A percentile compares a stretch with the other conserved stretches of the same genome.
Conservation (phyloP, 2,888 invertebrate genomes). For the Heliconius ethilla region DNA sequence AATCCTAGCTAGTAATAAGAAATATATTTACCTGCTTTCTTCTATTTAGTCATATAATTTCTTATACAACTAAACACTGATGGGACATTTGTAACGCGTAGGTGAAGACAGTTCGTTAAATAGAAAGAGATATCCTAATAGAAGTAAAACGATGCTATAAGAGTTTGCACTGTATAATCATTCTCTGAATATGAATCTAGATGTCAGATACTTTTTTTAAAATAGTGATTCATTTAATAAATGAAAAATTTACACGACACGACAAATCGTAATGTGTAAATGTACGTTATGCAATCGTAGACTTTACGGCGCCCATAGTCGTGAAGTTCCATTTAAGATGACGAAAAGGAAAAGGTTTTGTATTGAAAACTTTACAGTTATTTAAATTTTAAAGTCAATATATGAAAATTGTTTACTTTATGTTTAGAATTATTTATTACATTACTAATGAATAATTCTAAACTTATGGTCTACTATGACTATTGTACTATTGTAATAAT, state of each 20-base stretch:
- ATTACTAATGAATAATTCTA: neutral
- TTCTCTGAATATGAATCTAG: neutral
- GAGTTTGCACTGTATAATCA: no score
- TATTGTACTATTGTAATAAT: no score
- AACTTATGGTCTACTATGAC: neutral
- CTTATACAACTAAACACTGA: no score
- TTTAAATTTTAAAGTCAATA: conserved; percentile 17
- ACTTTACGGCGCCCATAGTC: conserved; percentile 55
- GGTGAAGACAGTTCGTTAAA: no score
- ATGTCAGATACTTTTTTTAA: neutral
- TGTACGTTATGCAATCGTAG: conserved; percentile 49
- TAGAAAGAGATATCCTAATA: no score
- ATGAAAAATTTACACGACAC: conserved; percentile 23
- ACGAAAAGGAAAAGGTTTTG: conserved; percentile 45
- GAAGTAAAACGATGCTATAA: no score
- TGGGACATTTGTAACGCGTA: no score
- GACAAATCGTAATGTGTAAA: conserved; percentile 47
- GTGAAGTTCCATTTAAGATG: conserved; percentile 43
- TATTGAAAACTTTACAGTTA: conserved; percentile 43
- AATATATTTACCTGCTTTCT: neutral
- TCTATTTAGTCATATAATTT: neutral
- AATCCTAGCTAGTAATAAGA: neutral
- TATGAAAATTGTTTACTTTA: conserved; percentile 5
- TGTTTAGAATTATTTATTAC: neutral
- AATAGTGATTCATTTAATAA: neutral